Base-by-base conservation (phyloP, 2,113 vertebrate genomes). In the Cavia porcellus region DNA sequence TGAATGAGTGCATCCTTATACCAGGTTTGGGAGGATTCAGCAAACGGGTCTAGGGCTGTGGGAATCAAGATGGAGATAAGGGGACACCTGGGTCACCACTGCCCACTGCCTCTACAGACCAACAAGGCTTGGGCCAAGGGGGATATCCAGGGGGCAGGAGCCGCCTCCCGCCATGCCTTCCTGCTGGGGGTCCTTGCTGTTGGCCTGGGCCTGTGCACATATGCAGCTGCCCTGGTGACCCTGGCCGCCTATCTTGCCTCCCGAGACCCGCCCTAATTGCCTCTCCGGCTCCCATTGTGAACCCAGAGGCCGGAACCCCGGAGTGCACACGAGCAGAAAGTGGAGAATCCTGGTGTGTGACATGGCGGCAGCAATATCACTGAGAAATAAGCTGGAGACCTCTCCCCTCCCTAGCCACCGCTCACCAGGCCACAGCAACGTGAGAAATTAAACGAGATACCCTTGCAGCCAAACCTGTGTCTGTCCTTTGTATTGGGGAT, bases 121-220 rank as follows among this genome's bases (percentile, higher is more conserved):
- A 99, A 99, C 98, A 99, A 99, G 98, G 99, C 99, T 1, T 99
- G 99, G 30, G 99, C 99, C 90, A 98, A 99, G 97, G 99, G 99
- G 38, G 99, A 99, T 96, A 98, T 99, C 96, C 99, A 99, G 89
- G 98, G 98, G 38, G 99, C 99, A 59, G 99, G 98, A 85, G 98
- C 98, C 0, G 99, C 99, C 0, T 99, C 99, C 30, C 98, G 99
- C 87, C 99, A 99, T 84, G 99, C 99, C 74, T 99, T 99, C 87
- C 99, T 99, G 98, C 98, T 99, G 93, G 99, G 99, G 0, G 98
- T 99, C 96, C 98, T 99, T 50, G 99, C 99, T 66, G 98, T 99
- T 52, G 98, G 99, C 94, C 99, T 99, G 22, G 99, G 99, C 22
- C 98, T 99, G 97, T 99, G 99, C 85, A 99, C 98, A 0, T 99